Percentiles rank a stretch among this genome's conserved stretches.
These are phyloP conservation scores for Trachurus trachurus DNA, from an alignment of 2,797 vertebrate genomes.

Conservation along the genomic window DNA sequence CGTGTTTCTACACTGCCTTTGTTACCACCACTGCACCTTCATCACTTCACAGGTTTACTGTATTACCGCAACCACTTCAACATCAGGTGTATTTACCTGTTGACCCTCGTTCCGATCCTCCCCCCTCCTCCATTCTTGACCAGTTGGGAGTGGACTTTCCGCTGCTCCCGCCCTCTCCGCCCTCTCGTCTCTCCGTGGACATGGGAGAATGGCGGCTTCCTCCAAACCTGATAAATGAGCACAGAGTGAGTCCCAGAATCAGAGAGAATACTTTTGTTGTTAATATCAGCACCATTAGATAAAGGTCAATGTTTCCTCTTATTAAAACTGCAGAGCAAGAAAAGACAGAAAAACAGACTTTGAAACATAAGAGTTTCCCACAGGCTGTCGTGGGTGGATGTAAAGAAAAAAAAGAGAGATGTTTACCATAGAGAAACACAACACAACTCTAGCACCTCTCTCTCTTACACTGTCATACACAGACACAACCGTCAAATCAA, in stretches of 20 bases:
- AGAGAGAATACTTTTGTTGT: neutral
- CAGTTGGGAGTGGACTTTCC: slow-evolving; percentile 94
- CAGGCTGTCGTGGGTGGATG: slow-evolving; percentile 36
- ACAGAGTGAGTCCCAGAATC: neutral
- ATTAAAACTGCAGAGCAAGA: slow-evolving; percentile 29
- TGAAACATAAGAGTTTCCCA: slow-evolving; percentile 29
- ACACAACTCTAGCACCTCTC: slow-evolving; percentile 13
- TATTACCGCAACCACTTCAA: neutral
- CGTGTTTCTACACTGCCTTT: too few relatives aligned
- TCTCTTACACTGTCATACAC: slow-evolving; percentile 14
- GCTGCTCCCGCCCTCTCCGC: slow-evolving; percentile 88
- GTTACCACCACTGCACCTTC: neutral
- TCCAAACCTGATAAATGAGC: slow-evolving; percentile 87
- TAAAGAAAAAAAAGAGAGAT: neutral
- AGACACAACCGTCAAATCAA: slow-evolving; percentile 32
- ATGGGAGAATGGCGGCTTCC: slow-evolving; percentile 93
- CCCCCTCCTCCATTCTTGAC: slow-evolving; percentile 92
- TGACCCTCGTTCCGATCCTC: slow-evolving; percentile 72
- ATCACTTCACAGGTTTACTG: neutral
- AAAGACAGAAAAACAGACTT: slow-evolving; percentile 6
- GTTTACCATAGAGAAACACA: slow-evolving; percentile 32
- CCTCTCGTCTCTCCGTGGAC: slow-evolving; percentile 91
- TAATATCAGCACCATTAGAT: neutral
- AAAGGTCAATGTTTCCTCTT: neutral
- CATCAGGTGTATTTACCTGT: slow-evolving; percentile 59